Percentiles rank a stretch among this genome's conserved stretches.
Conservation (phyloP, 1,140 invertebrate genomes). For the Zophobas morio region DNA sequence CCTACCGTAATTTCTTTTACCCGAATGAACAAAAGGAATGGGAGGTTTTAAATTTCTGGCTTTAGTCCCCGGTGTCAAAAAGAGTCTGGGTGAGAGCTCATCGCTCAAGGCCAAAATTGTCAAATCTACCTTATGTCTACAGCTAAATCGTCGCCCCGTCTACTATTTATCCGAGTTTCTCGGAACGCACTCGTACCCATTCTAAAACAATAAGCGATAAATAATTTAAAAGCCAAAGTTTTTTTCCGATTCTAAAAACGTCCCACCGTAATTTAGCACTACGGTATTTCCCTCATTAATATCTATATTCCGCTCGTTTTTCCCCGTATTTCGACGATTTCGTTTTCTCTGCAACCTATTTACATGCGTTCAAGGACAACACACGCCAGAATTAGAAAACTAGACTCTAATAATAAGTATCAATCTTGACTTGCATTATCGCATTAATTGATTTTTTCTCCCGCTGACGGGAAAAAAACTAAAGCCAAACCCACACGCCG, state of each 20-base stretch:
- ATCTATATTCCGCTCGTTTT: constrained; percentile 33
- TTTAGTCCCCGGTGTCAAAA: too few species aligned
- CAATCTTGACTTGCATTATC: constrained; percentile 10
- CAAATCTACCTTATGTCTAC: too few species aligned
- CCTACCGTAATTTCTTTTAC: too few species aligned
- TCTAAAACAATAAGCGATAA: constrained; percentile 6
- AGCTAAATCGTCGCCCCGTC: not conserved
- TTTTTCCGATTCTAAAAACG: constrained; percentile 17
- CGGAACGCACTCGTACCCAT: not conserved
- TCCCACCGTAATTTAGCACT: constrained; percentile 18
- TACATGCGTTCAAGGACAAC: constrained; percentile 13
- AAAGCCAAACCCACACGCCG: constrained; percentile 17
- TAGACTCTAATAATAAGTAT: constrained; percentile 2
- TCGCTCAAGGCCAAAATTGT: too few species aligned
- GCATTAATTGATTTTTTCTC: not conserved
- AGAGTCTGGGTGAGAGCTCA: too few species aligned
- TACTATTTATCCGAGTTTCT: not conserved
- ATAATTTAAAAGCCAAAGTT: not conserved
- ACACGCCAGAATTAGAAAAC: constrained; percentile 6
- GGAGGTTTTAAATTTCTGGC: too few species aligned
- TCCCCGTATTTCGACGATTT: constrained; percentile 32
- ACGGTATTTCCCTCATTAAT: constrained; percentile 34
- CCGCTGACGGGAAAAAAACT: not conserved
- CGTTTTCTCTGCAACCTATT: constrained; percentile 25
- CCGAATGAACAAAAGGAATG: too few species aligned